Evolutionary conservation across 2,113 vertebrate genomes (phyloP).

Genomic region (Gobiocypris rarus): DNA sequence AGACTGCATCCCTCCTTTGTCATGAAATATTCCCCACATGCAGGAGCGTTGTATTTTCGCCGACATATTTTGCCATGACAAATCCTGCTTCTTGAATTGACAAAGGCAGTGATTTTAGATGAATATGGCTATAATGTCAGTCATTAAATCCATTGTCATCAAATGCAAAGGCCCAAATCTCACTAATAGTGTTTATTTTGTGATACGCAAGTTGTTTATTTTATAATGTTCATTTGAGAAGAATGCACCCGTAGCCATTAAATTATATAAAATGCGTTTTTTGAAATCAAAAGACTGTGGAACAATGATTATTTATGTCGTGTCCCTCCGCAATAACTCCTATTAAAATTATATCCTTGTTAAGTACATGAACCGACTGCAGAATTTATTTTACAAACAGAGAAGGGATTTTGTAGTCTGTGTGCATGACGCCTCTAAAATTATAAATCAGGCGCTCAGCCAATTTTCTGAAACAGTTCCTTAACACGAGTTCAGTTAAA

Average conservation of each 20-base stretch:
- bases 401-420: constrained; percentile 33
- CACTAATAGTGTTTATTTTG: constrained; percentile 41
- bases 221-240: constrained; percentile 28
- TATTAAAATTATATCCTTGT: constrained; percentile 34
- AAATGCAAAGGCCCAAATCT: constrained; percentile 31
- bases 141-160: constrained; percentile 44
- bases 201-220: constrained; percentile 26
- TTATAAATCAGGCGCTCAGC: not conserved
- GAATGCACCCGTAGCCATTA: constrained; percentile 33
- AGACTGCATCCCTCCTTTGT: constrained; percentile 27
- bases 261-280: constrained; percentile 40
- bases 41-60: constrained; percentile 1
- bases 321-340: constrained; percentile 25
- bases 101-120: constrained; percentile 40
- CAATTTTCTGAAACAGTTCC: constrained; percentile 44
- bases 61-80: constrained; percentile 36
- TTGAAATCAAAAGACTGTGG: constrained; percentile 41
- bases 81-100: constrained; percentile 21
- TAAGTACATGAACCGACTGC: constrained; percentile 55
- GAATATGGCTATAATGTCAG: constrained; percentile 49
- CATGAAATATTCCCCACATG: constrained; percentile 42
- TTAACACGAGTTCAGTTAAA: constrained; percentile 48
- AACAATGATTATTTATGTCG: constrained; percentile 34
- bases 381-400: constrained; percentile 31
- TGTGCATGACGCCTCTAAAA: constrained; percentile 31